phyloP scores from a whole-genome alignment of 2,113 vertebrate genomes.

The Scomber scombrus region DNA sequence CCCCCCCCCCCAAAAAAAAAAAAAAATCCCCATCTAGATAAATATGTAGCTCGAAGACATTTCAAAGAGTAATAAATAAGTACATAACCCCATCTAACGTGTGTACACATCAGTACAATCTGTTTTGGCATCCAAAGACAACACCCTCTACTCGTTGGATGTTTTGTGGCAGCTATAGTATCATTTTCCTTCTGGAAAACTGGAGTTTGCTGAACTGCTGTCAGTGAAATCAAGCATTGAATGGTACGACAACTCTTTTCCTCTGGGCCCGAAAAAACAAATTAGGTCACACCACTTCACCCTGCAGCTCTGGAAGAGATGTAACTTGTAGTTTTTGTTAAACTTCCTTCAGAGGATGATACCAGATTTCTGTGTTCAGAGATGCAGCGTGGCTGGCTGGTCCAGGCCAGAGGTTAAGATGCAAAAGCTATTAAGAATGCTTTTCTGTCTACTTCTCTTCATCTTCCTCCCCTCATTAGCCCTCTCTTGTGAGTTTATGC shows the following conservation, averaged over 20 bases:
- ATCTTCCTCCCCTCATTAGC: conserved; percentile 66
- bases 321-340: conserved; percentile 18
- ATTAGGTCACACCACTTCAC: conserved; percentile 45
- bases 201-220: conserved; percentile 37
- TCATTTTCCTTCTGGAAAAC: conserved; percentile 30
- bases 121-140: conserved; percentile 7
- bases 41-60: conserved; percentile 21
- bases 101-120: conserved; percentile 25
- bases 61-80: conserved; percentile 24
- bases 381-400: neutral
- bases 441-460: conserved; percentile 44
- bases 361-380: conserved; percentile 15
- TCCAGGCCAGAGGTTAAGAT: conserved; percentile 45
- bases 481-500: conserved; percentile 43
- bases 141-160: neutral
- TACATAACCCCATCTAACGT: neutral
- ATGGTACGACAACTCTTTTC: conserved; percentile 27
- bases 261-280: conserved; percentile 34
- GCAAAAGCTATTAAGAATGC: conserved; percentile 48
- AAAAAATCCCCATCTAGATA: conserved; percentile 43
- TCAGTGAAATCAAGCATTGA: conserved; percentile 57
- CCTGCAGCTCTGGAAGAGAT: conserved; percentile 28
- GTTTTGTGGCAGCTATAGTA: conserved; percentile 18
- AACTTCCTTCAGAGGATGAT: conserved; percentile 13
- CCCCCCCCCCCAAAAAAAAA: neutral